Evolutionary conservation across 2,797 vertebrate genomes (phyloP).

Genomic region (Syngnathus acus): DNA sequence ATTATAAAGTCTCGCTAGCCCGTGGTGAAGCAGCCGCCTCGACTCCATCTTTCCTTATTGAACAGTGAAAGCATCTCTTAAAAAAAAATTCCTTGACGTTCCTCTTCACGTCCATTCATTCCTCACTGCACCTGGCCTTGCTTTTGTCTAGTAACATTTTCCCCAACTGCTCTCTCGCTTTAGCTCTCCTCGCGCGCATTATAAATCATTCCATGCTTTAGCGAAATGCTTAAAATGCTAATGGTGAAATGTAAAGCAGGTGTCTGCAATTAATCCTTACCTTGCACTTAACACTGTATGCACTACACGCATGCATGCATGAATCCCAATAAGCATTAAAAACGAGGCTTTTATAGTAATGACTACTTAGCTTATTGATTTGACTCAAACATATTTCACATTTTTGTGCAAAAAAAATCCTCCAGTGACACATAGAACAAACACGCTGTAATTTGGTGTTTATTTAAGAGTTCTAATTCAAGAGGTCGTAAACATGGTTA

Average conservation of each 20-base stretch:
- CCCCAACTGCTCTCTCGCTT: background rate
- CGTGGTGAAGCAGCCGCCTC: background rate
- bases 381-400: constrained; percentile 18
- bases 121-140: constrained; percentile 30
- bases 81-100: constrained; percentile 30
- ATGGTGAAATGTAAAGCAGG: constrained; percentile 19
- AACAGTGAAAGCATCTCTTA: constrained; percentile 29
- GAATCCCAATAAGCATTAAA: constrained; percentile 3
- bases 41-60: constrained; percentile 14
- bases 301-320: background rate
- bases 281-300: constrained; percentile 9
- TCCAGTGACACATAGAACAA: constrained; percentile 9
- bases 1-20: constrained; percentile 1
- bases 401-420: constrained; percentile 7
- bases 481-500: constrained; percentile 7
- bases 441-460: constrained; percentile 20
- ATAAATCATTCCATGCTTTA: constrained; percentile 12
- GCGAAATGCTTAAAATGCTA: constrained; percentile 18
- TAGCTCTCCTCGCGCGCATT: background rate
- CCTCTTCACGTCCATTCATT: constrained; percentile 7
- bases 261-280: constrained; percentile 12
- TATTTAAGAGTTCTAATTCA: constrained; percentile 1
- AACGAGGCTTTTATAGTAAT: constrained; percentile 6
- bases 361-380: constrained; percentile 24
- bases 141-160: constrained; percentile 22